Conservation (phyloP, 2,797 vertebrate genomes). For the Alectoris magna region DNA sequence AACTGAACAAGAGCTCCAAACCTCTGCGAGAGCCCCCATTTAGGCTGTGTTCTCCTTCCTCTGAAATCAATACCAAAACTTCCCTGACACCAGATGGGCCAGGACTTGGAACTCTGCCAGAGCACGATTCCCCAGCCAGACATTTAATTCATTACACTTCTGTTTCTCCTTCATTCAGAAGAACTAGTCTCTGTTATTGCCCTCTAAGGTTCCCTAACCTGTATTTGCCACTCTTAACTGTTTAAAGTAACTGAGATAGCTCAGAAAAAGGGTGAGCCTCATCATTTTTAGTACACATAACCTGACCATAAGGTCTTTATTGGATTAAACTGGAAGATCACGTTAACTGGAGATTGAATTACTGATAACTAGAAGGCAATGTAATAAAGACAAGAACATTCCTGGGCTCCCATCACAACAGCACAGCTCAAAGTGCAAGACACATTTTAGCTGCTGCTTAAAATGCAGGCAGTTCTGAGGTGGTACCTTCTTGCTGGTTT, state of each 20-base stretch:
- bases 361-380: conserved; percentile 45
- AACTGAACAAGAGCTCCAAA: background rate
- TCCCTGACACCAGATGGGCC: conserved; percentile 3
- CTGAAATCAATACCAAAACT: background rate
- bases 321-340: conserved; percentile 68
- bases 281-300: conserved; percentile 36
- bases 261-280: conserved; percentile 9
- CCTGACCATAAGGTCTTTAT: conserved; percentile 62
- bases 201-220: background rate
- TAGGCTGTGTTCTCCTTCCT: background rate
- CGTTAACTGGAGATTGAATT: conserved; percentile 68
- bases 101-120: background rate
- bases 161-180: conserved; percentile 11
- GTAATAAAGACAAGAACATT: conserved; percentile 34
- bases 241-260: background rate
- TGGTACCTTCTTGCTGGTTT: background rate
- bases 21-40: background rate
- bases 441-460: background rate
- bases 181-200: background rate
- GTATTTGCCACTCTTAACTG: background rate
- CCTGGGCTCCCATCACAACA: background rate
- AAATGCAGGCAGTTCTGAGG: background rate
- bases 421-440: background rate
- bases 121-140: background rate
- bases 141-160: conserved; percentile 29